A percentile compares a stretch with the other conserved stretches of the same genome.
Evolutionary conservation across 2,888 invertebrate species (phyloP).

Genomic region (Deilephila porcellus): DNA sequence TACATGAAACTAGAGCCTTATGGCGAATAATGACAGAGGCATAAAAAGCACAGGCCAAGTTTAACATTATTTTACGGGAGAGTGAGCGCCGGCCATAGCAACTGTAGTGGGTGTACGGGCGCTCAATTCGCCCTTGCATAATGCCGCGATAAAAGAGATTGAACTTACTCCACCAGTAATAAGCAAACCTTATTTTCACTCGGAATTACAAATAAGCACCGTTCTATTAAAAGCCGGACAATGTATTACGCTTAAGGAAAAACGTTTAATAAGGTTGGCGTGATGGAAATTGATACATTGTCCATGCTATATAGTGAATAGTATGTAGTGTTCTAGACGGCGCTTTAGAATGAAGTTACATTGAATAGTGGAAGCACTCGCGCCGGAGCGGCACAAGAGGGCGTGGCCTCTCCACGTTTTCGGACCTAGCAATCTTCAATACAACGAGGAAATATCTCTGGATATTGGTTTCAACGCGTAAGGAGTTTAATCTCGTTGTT

Average conservation of each 20-base stretch:
- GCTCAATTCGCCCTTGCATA: constrained; percentile 75
- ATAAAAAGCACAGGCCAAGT: constrained; percentile 66
- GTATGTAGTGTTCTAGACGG: neutral
- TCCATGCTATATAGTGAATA: neutral
- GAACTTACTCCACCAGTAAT: constrained; percentile 77
- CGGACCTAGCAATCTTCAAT: constrained; percentile 44
- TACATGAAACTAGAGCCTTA: constrained; percentile 45
- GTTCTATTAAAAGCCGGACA: constrained; percentile 49
- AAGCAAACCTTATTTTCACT: constrained; percentile 63
- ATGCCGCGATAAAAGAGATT: constrained; percentile 80
- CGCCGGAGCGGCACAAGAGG: constrained; percentile 26
- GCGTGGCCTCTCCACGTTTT: constrained; percentile 35
- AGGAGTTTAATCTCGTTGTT: constrained; percentile 61
- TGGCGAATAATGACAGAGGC: constrained; percentile 61
- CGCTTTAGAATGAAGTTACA: constrained; percentile 34
- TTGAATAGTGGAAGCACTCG: constrained; percentile 31
- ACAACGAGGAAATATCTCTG: constrained; percentile 55
- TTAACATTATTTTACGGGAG: constrained; percentile 80
- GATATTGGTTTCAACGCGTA: constrained; percentile 65
- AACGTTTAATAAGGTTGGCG: neutral
- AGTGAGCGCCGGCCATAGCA: constrained; percentile 66
- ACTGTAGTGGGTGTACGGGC: constrained; percentile 62
- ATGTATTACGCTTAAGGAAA: neutral
- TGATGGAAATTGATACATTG: neutral
- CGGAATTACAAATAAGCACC: constrained; percentile 58